Conservation (phyloP, 2,888 invertebrate species). For the Mamestra brassicae region DNA sequence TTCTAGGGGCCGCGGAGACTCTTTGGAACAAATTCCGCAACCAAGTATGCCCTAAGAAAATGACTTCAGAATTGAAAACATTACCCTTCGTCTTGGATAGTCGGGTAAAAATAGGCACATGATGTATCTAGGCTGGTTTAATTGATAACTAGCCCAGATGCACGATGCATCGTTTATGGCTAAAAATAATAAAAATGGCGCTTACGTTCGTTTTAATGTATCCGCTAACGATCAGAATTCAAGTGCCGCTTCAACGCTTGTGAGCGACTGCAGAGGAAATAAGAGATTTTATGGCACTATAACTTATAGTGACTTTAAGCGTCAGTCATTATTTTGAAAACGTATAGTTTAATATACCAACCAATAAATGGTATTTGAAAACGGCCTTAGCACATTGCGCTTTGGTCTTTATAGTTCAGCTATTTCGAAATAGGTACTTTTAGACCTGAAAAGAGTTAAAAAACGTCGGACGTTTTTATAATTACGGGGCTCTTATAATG, state of each 20-base stretch:
- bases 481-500: background rate
- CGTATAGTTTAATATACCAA: slow-evolving; percentile 3
- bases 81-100: too few species aligned
- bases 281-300: slow-evolving; percentile 47
- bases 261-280: slow-evolving; percentile 48
- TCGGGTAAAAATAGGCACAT: too few species aligned
- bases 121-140: background rate
- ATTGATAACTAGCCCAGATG: background rate
- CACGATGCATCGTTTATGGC: background rate
- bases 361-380: background rate
- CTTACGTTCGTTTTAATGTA: slow-evolving; percentile 2
- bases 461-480: background rate
- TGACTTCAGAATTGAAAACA: too few species aligned
- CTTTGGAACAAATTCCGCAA: too few species aligned
- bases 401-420: background rate
- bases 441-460: background rate
- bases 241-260: slow-evolving; percentile 19
- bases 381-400: background rate
- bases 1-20: too few species aligned
- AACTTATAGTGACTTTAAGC: slow-evolving; percentile 35
- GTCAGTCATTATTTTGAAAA: slow-evolving; percentile 10
- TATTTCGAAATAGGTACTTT: background rate
- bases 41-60: too few species aligned
- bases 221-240: slow-evolving; percentile 8
- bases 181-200: slow-evolving; percentile 29